Evolutionary conservation across 2,797 vertebrate species (phyloP).

Genomic region (Chelonia mydas): DNA sequence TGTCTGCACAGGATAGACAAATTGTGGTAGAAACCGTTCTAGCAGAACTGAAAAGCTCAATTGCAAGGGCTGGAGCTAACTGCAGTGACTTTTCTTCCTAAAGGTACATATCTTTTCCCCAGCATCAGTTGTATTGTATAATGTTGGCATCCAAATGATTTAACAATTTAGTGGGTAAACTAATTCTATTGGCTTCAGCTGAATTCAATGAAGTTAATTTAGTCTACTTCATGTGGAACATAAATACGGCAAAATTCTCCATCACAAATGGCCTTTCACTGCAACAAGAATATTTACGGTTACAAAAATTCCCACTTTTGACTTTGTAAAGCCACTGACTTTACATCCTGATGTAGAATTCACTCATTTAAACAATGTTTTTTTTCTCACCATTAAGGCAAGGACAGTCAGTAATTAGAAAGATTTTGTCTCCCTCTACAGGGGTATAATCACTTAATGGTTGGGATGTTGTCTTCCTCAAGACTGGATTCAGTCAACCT

Average conservation of each 20-base stretch:
- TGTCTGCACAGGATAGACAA: background rate
- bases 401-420: background rate
- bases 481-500: background rate
- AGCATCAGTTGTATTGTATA: background rate
- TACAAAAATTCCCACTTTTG: background rate
- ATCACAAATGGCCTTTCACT: background rate
- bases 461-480: background rate
- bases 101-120: background rate
- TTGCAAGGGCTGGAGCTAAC: background rate
- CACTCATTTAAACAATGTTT: background rate
- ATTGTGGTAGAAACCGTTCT: background rate
- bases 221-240: background rate
- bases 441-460: background rate
- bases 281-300: background rate
- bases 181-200: background rate
- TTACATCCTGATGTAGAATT: background rate
- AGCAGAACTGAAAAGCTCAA: background rate
- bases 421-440: accelerated
- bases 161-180: background rate
- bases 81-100: background rate
- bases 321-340: background rate
- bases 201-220: background rate
- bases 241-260: background rate
- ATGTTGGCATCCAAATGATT: background rate
- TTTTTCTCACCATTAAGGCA: background rate